A percentile compares a stretch with the other conserved stretches of the same genome.
Evolutionary conservation across 2,113 vertebrate species (phyloP).

Genomic region (Anarhynchus alexandrinus): DNA sequence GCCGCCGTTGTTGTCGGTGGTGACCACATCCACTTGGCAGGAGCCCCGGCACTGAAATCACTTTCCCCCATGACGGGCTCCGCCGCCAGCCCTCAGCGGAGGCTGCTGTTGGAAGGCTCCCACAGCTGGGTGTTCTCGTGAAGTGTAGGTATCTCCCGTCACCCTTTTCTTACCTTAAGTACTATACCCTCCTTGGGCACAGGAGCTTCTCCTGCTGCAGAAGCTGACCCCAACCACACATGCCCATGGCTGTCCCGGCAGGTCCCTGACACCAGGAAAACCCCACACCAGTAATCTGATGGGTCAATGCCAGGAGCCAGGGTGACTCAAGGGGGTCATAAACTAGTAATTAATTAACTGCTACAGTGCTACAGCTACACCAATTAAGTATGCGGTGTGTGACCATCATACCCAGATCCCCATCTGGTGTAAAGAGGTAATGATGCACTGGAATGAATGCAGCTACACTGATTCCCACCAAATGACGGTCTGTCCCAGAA

Average conservation of each 20-base stretch:
- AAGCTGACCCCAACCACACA: rapidly evolving
- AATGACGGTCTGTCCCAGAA: rapidly evolving
- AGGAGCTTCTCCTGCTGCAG: not conserved
- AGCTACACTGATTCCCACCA: not conserved
- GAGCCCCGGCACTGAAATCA: not conserved
- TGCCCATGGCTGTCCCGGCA: too few species aligned
- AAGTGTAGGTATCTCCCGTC: not conserved
- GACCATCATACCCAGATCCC: not conserved
- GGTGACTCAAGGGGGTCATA: not conserved
- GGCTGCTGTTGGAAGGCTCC: not conserved
- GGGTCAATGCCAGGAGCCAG: not conserved
- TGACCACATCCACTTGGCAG: conserved; percentile 19
- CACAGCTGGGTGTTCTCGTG: not conserved
- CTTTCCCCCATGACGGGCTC: not conserved
- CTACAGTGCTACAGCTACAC: not conserved
- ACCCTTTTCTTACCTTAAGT: not conserved
- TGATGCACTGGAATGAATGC: rapidly evolving
- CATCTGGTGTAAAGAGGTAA: not conserved
- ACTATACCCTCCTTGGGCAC: not conserved
- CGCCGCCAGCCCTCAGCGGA: not conserved
- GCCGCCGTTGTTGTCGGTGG: not conserved
- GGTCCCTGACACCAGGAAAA: not conserved
- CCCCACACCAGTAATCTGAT: not conserved
- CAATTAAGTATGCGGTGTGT: rapidly evolving
- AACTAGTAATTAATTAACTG: not conserved